A percentile compares a stretch with the other conserved stretches of the same genome.
These are phyloP conservation scores for Myopa tessellatipennis DNA, from an alignment of 2,888 invertebrate species.

Conservation along the genomic window DNA sequence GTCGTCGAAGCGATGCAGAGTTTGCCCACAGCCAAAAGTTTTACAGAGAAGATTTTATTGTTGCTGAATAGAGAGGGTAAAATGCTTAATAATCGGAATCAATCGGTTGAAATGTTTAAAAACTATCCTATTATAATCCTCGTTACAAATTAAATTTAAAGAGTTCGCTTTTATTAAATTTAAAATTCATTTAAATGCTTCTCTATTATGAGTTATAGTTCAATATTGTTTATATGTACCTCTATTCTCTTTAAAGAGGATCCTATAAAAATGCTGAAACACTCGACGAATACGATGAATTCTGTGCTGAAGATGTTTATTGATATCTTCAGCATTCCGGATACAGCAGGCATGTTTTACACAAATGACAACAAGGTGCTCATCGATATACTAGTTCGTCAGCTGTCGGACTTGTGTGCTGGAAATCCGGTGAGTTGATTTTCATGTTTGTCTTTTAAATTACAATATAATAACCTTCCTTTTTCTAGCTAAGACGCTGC, in stretches of 20 bases:
- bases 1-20: slow-evolving; percentile 78
- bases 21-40: slow-evolving; percentile 81
- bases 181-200: too few relatives aligned
- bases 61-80: slow-evolving; percentile 91
- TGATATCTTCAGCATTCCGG: slow-evolving; percentile 83
- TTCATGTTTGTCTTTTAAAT: background rate
- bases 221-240: too few relatives aligned
- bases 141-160: too few relatives aligned
- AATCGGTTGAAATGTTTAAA: too few relatives aligned
- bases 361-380: slow-evolving; percentile 95
- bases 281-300: slow-evolving; percentile 80
- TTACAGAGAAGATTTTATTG: slow-evolving; percentile 90
- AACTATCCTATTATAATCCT: too few relatives aligned
- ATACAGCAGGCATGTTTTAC: slow-evolving; percentile 89
- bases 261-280: slow-evolving; percentile 86
- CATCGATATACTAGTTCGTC: slow-evolving; percentile 91
- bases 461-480: slow-evolving; percentile 33
- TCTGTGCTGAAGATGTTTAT: slow-evolving; percentile 89
- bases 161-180: too few relatives aligned
- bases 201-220: too few relatives aligned
- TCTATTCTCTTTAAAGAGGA: slow-evolving; percentile 74
- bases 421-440: slow-evolving; percentile 78
- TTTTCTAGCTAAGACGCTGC: slow-evolving; percentile 76
- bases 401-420: slow-evolving; percentile 88
- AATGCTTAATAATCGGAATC: background rate